These are phyloP conservation scores for Kuschelorhynchus macadamiae DNA, from an alignment of 2,888 invertebrate genomes.

Conservation along the genomic window DNA sequence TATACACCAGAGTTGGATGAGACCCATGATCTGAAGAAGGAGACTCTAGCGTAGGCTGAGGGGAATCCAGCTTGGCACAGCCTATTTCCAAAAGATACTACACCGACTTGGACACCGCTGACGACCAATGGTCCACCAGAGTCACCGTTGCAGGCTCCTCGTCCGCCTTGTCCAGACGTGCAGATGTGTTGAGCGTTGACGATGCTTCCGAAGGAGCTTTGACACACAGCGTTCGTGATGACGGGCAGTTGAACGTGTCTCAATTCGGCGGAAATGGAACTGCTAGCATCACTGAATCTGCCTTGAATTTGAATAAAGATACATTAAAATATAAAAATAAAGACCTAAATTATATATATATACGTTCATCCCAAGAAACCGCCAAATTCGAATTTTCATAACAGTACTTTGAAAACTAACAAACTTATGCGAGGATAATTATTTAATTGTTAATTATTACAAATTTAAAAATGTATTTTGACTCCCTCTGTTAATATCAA, in stretches of 20 bases:
- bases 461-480: background rate
- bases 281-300: constrained; percentile 2
- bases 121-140: constrained; percentile 15
- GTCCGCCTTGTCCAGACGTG: constrained; percentile 62
- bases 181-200: constrained; percentile 69
- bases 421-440: too few species aligned
- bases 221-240: constrained; percentile 67
- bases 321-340: too few species aligned
- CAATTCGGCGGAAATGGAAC: background rate
- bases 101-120: constrained; percentile 23
- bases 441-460: background rate
- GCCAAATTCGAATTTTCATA: too few species aligned
- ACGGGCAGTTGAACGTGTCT: constrained; percentile 59
- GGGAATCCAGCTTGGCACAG: constrained; percentile 23
- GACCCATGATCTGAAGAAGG: constrained; percentile 29
- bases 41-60: constrained; percentile 37
- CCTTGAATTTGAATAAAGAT: too few species aligned
- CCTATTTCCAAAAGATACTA: constrained; percentile 26
- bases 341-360: too few species aligned
- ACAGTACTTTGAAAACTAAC: too few species aligned
- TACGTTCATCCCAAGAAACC: too few species aligned
- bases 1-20: background rate
- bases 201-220: constrained; percentile 63
- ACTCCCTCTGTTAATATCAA: too few species aligned
- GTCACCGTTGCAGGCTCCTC: constrained; percentile 33